Evolutionary conservation across 2,113 vertebrate genomes (phyloP).

Genomic region (Malurus melanocephalus): DNA sequence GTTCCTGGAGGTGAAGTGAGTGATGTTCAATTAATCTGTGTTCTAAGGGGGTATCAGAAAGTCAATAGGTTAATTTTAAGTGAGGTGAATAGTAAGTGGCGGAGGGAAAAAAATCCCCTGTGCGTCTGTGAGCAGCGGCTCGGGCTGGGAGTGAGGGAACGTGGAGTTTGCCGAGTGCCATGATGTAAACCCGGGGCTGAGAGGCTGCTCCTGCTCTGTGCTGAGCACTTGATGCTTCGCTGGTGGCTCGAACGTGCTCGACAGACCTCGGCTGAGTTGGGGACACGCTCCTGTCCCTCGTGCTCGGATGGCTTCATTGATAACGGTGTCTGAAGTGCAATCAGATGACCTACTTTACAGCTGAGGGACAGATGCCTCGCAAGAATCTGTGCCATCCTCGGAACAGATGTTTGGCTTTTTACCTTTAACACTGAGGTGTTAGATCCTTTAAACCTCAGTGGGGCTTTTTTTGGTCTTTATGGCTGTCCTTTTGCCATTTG

Average conservation of each 20-base stretch:
- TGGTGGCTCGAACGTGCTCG: neutral
- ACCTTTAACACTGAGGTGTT: slow-evolving; percentile 11
- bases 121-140: neutral
- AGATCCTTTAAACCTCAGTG: neutral
- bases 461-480: neutral
- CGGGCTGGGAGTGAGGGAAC: neutral
- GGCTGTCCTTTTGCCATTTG: slow-evolving; percentile 24
- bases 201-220: neutral
- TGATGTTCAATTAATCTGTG: slow-evolving; percentile 36
- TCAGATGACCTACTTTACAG: slow-evolving; percentile 44
- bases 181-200: neutral
- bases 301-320: slow-evolving; percentile 1
- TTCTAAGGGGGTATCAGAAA: slow-evolving; percentile 16
- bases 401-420: slow-evolving; percentile 48
- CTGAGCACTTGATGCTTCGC: slow-evolving; percentile 2
- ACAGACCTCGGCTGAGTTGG: neutral
- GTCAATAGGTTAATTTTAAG: slow-evolving; percentile 42
- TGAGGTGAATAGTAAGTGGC: slow-evolving; percentile 17
- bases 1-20: slow-evolving; percentile 8
- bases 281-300: neutral
- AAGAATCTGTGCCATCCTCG: slow-evolving; percentile 31
- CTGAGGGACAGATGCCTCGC: slow-evolving; percentile 31
- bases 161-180: neutral
- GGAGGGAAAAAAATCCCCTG: neutral
- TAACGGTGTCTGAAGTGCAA: slow-evolving; percentile 19